Evolutionary conservation across 1,140 invertebrate genomes (phyloP), one percentile per base, ranked within the genome.

Genomic region (Ceratosolen fusciceps): DNA sequence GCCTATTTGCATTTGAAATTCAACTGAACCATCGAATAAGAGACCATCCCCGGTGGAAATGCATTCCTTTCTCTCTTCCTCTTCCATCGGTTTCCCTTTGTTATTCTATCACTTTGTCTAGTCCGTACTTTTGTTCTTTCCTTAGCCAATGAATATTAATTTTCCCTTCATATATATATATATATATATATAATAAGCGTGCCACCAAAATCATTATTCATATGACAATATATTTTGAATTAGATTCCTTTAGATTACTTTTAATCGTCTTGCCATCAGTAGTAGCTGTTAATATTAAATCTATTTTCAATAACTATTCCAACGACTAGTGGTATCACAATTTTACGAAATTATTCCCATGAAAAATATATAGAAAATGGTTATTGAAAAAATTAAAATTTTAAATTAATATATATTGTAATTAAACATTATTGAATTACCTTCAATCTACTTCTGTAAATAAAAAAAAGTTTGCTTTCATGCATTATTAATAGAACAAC

Each of bases 1-100:
- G 71, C 82, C 82, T 85, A 87, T 87, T 88, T 87, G 87, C 87
- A 88, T 88, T 87, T 86, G 84, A 87, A 87, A 87, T 88, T 87
- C 85, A 83, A 85, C 86, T 84, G 84, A 87, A 83, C 79, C 82
- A 77, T 84, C 80, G 81, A 79, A 84, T 85, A 84, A 85, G 86
- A 84, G 83, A 81, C 65, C 75, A 78, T 70, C 70, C 39, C 24
- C 82, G 82, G 71, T 81, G 81, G 80, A 81, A 86, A 83, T 82
- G 79, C 81, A 82, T 82, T 85, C 80, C 80, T 68, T 79, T 79
- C 80, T 82, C 77, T 82, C 82, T 84, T 82, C 68, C 76, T 80
- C 65, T 71, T 26, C 9, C 10, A 14, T 31, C 19, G 1, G 43
- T 16, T 47, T 24, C 49, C 54, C 49, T 31, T 39, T 49, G 31